These are phyloP conservation scores for Anarrhichthys ocellatus DNA, from an alignment of 2,113 vertebrate genomes.

Conservation along the genomic window DNA sequence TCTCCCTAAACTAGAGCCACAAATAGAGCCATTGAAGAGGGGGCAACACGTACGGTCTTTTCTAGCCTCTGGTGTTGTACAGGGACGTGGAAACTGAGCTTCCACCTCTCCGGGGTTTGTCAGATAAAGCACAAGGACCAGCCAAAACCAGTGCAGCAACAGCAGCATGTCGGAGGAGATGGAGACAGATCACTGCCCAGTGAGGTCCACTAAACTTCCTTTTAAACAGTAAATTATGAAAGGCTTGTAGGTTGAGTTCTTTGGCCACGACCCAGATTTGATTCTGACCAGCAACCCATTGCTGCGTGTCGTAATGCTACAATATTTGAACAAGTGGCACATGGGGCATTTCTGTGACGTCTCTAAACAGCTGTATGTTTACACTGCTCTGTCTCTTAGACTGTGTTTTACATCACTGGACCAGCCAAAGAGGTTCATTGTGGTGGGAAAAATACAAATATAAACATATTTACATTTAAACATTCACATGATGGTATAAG, in stretches of 20 bases:
- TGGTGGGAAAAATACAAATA: too few species aligned
- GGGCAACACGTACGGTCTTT: slow-evolving; percentile 50
- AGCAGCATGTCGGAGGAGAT: slow-evolving; percentile 10
- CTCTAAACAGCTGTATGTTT: not conserved
- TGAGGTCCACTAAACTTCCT: not conserved
- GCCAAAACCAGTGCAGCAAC: not conserved
- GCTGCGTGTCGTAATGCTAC: not conserved
- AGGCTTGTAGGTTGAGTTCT: too few species aligned
- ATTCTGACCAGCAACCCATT: too few species aligned
- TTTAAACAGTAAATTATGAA: not conserved
- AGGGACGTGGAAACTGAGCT: slow-evolving; percentile 60
- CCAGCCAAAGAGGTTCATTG: not conserved
- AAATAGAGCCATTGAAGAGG: slow-evolving; percentile 48
- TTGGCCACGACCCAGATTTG: too few species aligned
- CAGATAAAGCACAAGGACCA: slow-evolving; percentile 5
- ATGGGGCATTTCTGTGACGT: not conserved
- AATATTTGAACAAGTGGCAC: slow-evolving; percentile 8
- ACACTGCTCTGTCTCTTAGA: not conserved
- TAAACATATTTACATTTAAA: too few species aligned
- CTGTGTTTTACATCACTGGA: not conserved
- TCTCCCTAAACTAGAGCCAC: slow-evolving; percentile 45
- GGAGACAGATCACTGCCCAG: not conserved
- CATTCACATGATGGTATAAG: too few species aligned
- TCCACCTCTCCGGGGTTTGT: not conserved
- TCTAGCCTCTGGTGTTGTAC: slow-evolving; percentile 46